Base-by-base conservation (phyloP, 2,797 vertebrate genomes). In the Sebastes hopkinsi region DNA sequence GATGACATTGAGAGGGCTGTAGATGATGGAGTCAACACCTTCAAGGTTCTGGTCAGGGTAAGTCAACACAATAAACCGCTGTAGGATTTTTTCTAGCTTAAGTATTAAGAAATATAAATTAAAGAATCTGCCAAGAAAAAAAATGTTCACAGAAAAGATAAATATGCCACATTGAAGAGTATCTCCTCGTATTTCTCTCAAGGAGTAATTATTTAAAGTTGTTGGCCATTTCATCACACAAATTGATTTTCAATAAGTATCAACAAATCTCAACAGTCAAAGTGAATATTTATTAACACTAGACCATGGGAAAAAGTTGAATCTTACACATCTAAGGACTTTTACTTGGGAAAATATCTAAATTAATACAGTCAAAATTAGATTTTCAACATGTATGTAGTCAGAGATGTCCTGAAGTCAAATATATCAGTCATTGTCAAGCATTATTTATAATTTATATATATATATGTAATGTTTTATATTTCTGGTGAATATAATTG, bases 21-120 rank as follows among this genome's bases (percentile, higher is more conserved):
- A 3, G 99, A 99, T 80, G 99, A 99, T 84, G 99, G 96, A 3
- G 98, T 99, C 71, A 99, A 99, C 89, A 99, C 97, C 82, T 99
- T 99, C 92, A 99, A 99, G 96, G 96, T 99, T 80, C 97, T 99
- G 78, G 97, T 97, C 60, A 95, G 97, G 94, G 98, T 99, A 80
- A 93, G 97, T 89, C 8, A 20, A 10, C 30, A 25, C 59, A 66
- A 14, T 18, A 18, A 77, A 65, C 16, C 29, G 22, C 13, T 18
- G 4, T 8, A 9, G 4, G 20, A 11, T 20, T 59, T 25, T 25
- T 50, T 30, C 13, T 16, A 54, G 13, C 3, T 56, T 13, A 22
- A 16, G 9, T 60, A 4, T 30, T 58, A 30, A 22, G 3, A 59
- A 16, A 71, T 34, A 2, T 25, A 55, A 32, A 27, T 67, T 2